phyloP scores from a whole-genome alignment of 1,140 invertebrate genomes.

The Drosophila quadrilineata region DNA sequence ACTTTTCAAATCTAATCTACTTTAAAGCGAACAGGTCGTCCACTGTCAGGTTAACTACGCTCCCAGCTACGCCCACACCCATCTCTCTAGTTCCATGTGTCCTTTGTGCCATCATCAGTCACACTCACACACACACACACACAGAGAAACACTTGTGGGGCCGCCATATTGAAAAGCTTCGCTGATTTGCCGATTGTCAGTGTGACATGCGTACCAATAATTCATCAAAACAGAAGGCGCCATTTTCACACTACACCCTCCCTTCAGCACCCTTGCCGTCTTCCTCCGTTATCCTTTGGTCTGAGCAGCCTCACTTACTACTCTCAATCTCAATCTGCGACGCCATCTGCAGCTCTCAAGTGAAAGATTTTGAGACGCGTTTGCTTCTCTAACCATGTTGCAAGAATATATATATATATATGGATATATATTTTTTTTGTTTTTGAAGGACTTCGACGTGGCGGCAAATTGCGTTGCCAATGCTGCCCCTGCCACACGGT shows the following conservation, averaged over 20 bases:
- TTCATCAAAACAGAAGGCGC: slow-evolving; percentile 69
- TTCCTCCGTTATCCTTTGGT: too few species aligned
- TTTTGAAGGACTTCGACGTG: slow-evolving; percentile 55
- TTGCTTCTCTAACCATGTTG: slow-evolving; percentile 18
- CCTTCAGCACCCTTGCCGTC: neutral
- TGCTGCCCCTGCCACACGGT: neutral
- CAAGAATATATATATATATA: neutral
- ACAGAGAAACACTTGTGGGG: slow-evolving; percentile 2
- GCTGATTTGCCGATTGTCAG: slow-evolving; percentile 74
- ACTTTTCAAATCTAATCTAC: slow-evolving; percentile 66
- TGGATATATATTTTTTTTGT: too few species aligned
- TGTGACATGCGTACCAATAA: slow-evolving; percentile 73
- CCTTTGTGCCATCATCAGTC: slow-evolving; percentile 59
- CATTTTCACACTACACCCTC: neutral
- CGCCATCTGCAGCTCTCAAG: neutral
- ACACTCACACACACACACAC: slow-evolving; percentile 17
- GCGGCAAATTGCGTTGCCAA: slow-evolving; percentile 71
- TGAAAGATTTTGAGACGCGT: slow-evolving; percentile 38
- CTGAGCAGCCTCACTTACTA: too few species aligned
- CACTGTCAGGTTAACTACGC: too few species aligned
- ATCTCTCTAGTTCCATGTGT: neutral
- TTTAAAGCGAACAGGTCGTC: slow-evolving; percentile 26
- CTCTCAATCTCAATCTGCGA: neutral
- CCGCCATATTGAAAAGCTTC: slow-evolving; percentile 42
- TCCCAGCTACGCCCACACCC: too few species aligned